Evolutionary conservation across 92 coral and sea anemone genomes (phyloP), one percentile per base, ranked within the genome.

Genomic region (Zoanthus sociatus): DNA sequence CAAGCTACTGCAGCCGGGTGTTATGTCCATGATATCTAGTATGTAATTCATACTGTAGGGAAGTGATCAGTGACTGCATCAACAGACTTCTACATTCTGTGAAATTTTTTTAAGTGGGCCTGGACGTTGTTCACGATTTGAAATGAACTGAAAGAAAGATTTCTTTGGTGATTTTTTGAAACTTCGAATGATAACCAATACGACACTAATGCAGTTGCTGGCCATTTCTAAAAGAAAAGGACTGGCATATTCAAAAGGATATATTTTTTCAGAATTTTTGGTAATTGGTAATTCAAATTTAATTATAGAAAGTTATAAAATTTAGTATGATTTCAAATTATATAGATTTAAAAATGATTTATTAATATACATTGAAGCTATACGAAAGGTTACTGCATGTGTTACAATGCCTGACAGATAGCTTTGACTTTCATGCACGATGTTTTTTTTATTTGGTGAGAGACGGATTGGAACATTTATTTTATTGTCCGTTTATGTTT

Each of bases 1-100:
- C 88, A 94, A 94, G 53, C 76, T 87, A 18, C 70, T 83, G 72
- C 82, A 90, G 13, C 78, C 89, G 16, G 84, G 92, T 9, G 85
- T 53, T 64, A 30, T 67, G 85, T 81, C 60, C 45, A 30, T 46
- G 33, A 66, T 81, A 61, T 46, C 85, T 20, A 61, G 21, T 45
- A 60, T 79, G 84, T 79, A 63, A 44, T 54, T 81, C 2, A 15
- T 26, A 10, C 20, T 20, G 8, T 37, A 14, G 66, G 66, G 66
- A 17, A 11, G n/a, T 31, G 31, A 20, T 69, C 10, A 67, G 73
- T 45, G 85, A 12, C 75, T 47, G 75, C 85, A 81, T 20, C 46
- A 67, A 26, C 20, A 16, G 8, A 63, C 69, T 18, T 13, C n/a
- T 14, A 14, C n/a, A 18, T 58, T 58, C n/a, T 58, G 64, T 17